Base-by-base conservation (phyloP, 23 tunicate genomes). In the Styela plicata region DNA sequence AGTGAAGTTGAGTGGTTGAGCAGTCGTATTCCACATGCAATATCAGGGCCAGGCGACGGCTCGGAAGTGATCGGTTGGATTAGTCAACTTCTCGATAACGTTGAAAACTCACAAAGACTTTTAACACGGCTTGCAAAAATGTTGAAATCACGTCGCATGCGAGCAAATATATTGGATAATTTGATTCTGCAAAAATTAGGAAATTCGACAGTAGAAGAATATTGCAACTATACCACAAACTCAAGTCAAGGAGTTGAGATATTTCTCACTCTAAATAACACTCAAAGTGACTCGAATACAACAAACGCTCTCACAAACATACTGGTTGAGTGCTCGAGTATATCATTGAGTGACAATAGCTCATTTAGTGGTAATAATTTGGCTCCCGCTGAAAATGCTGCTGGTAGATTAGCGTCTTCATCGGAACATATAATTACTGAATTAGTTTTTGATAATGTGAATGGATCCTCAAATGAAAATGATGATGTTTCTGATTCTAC, bases 21-120 rank as follows among this genome's bases (percentile, higher is more conserved):
- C 36, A 74, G 62, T 18, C 36, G 74, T 13, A 35, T 23, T 31
- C 5, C 34, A 27, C 22, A 34, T 29, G 63, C 61, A 1, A 33
- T 83, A 31, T 36, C 61, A 29, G 87, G 80, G 24, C 87, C 87
- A 33, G 87, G 87, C 20, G 80, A 74, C 32, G 87, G 87, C 2
- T 69, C 70, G 21, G 87, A 83, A 36, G 80, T 83, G 18, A 79
- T 79, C 22, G 80, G 74, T 31, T 83, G 87, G 87, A 83, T 83
- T 30, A 69, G 73, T 13, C 57, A 44, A 44, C 57, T 44, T 44
- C 57, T 44, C 13, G 57, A 44, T 44, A 44, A 44, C 13, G 57
- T 44, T 5, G 57, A 44, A 44, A 44, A 44, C 13, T 44, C 57
- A 5, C 57, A 44, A 13, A 44, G 13, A 13, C 57, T 44, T 44